These are phyloP conservation scores for Acanthococcus lagerstroemiae DNA, from an alignment of 2,888 invertebrate genomes.

Conservation along the genomic window DNA sequence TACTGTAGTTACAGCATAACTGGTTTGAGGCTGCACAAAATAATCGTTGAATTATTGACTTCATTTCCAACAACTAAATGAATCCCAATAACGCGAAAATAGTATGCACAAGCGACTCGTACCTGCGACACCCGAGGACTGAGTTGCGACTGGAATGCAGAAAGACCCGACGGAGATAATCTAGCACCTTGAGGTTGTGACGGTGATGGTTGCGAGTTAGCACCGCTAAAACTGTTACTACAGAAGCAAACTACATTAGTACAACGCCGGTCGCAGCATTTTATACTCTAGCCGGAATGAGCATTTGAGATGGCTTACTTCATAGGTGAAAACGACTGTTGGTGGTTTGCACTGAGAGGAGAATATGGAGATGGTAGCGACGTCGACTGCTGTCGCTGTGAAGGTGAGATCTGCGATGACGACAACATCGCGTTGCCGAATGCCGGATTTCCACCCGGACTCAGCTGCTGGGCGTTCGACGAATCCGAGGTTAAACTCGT, in stretches of 20 bases:
- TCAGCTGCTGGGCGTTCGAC: slow-evolving; percentile 49
- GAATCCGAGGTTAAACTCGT: slow-evolving; percentile 45
- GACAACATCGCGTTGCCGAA: slow-evolving; percentile 26
- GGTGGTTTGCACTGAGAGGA: slow-evolving; percentile 21
- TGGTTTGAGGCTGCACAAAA: slow-evolving; percentile 19
- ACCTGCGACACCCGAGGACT: slow-evolving; percentile 49
- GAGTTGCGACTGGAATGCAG: slow-evolving; percentile 45
- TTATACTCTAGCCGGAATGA: too few relatives aligned
- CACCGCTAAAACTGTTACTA: slow-evolving; percentile 6
- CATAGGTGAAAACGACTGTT: slow-evolving; percentile 27
- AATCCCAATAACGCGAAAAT: neutral
- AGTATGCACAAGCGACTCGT: slow-evolving; percentile 16
- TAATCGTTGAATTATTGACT: too few relatives aligned
- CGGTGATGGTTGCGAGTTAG: slow-evolving; percentile 9
- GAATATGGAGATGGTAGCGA: slow-evolving; percentile 36
- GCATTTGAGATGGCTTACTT: slow-evolving; percentile 15
- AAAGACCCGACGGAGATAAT: slow-evolving; percentile 48
- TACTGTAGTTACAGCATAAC: slow-evolving; percentile 30
- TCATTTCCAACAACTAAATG: too few relatives aligned
- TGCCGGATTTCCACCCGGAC: slow-evolving; percentile 45
- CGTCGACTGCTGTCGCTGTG: slow-evolving; percentile 41
- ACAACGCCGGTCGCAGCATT: too few relatives aligned
- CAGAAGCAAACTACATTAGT: neutral
- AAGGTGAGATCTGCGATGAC: slow-evolving; percentile 43
- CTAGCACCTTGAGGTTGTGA: slow-evolving; percentile 40